These are phyloP conservation scores for Notothenia coriiceps DNA, from an alignment of 2,113 vertebrate species.

Conservation along the genomic window DNA sequence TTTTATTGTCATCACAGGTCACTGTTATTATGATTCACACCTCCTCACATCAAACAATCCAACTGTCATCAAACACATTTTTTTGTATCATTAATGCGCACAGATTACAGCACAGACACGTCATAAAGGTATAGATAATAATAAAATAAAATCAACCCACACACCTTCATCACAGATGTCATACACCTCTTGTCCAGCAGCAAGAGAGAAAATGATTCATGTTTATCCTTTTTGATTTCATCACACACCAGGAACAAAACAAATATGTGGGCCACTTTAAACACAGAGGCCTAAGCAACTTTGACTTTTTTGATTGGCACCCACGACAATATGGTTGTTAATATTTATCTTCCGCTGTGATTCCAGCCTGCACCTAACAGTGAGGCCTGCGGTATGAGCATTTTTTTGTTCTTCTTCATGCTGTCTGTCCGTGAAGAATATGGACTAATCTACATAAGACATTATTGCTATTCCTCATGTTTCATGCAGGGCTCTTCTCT, in stretches of 20 bases:
- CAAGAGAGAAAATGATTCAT: constrained; percentile 86
- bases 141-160: constrained; percentile 84
- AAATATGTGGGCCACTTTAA: constrained; percentile 57
- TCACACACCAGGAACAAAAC: constrained; percentile 70
- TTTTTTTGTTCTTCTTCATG: constrained; percentile 58
- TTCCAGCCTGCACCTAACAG: constrained; percentile 45
- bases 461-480: constrained; percentile 79
- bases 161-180: constrained; percentile 90
- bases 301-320: constrained; percentile 55
- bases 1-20: background rate
- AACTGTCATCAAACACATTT: constrained; percentile 58
- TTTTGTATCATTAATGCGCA: constrained; percentile 51
- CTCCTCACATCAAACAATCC: constrained; percentile 40
- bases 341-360: constrained; percentile 57
- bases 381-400: constrained; percentile 56
- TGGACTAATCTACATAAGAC: constrained; percentile 81
- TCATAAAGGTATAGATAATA: constrained; percentile 74
- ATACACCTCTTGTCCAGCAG: constrained; percentile 88
- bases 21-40: constrained; percentile 8
- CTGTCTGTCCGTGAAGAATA: constrained; percentile 76
- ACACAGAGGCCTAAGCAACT: constrained; percentile 58
- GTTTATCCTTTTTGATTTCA: constrained; percentile 82
- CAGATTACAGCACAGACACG: constrained; percentile 79
- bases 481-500: constrained; percentile 80
- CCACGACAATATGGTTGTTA: constrained; percentile 71